Evolutionary conservation across 2,797 vertebrate species (phyloP), one percentile per base, ranked within the genome.

Genomic region (Nyctalus aviator): DNA sequence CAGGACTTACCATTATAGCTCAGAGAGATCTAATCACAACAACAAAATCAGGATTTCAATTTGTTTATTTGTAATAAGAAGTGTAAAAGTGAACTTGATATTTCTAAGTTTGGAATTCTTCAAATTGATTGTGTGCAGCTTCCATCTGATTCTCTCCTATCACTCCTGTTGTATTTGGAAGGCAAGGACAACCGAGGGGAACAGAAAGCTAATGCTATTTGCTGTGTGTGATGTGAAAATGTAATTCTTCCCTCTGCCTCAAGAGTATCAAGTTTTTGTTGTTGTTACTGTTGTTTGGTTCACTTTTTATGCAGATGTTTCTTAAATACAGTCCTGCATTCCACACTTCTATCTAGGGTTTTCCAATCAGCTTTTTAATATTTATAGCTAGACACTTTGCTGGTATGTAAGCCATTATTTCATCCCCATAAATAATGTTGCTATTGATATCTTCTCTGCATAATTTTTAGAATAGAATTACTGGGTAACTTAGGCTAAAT

Each of bases 21-120:
- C 15, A 86, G 20, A 81, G 86, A 57, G 86, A 68, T 7, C 6
- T 48, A 66, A 82, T 48, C 4, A 91, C 11, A 50, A 46, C 85
- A 79, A n/a, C 23, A 89, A 76, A 71, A 89, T 66, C 44, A 86
- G n/a, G 20, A 87, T 59, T 75, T 93, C 20, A 82, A 10, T n/a
- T 50, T 81, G 6, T n/a, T 86, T 41, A 68, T n/a, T 46, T 32
- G 57, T 76, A 87, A 50, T 17, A 82, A n/a, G 50, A 86, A 69
- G 27, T 41, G 12, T 32, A 68, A 82, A 81, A 76, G 25, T 37
- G n/a, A n/a, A n/a, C 7, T n/a, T n/a, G 10, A 35, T 84, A 48
- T 90, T 87, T 66, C 55, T 59, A 53, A 79, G 20, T 94, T 62
- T 81, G 32, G 11, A 75, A 5, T 88, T 84, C 12, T 21, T 62